Evolutionary conservation across 1,140 invertebrate genomes (phyloP).

Genomic region (Chironomus striatipennis): DNA sequence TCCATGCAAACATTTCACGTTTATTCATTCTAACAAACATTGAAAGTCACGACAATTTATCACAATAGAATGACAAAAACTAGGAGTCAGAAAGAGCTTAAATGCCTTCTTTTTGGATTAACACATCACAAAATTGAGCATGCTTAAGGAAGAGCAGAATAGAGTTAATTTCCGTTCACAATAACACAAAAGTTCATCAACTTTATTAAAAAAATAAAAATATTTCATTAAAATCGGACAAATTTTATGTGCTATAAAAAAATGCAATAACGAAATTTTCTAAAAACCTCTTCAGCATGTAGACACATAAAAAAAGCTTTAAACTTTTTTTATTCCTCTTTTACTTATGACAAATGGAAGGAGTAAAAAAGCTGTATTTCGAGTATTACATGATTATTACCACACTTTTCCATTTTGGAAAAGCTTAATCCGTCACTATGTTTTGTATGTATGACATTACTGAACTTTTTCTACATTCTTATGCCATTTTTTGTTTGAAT

Average conservation of each 20-base stretch:
- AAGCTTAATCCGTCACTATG: conserved; percentile 10
- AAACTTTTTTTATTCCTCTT: not conserved
- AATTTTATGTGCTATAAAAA: not conserved
- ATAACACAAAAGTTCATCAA: not conserved
- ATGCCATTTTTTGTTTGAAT: too few species aligned
- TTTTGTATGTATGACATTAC: not conserved
- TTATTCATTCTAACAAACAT: too few species aligned
- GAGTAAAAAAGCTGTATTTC: not conserved
- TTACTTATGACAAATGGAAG: conserved; percentile 4
- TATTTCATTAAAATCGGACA: not conserved
- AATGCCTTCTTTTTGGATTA: not conserved
- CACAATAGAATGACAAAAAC: not conserved
- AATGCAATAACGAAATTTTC: too few species aligned
- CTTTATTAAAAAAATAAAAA: not conserved
- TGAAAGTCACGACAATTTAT: conserved; percentile 17
- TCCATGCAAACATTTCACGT: too few species aligned
- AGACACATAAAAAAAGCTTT: too few species aligned
- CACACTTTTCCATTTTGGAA: conserved; percentile 17
- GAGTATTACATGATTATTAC: conserved; percentile 19
- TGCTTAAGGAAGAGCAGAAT: not conserved
- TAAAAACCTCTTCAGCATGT: too few species aligned
- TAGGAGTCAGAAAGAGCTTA: conserved; percentile 9
- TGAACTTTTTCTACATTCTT: not conserved
- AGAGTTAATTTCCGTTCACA: not conserved
- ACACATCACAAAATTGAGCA: not conserved